phyloP scores from a whole-genome alignment of 1,140 invertebrate species.

The Stratiolaelaps scimitus region DNA sequence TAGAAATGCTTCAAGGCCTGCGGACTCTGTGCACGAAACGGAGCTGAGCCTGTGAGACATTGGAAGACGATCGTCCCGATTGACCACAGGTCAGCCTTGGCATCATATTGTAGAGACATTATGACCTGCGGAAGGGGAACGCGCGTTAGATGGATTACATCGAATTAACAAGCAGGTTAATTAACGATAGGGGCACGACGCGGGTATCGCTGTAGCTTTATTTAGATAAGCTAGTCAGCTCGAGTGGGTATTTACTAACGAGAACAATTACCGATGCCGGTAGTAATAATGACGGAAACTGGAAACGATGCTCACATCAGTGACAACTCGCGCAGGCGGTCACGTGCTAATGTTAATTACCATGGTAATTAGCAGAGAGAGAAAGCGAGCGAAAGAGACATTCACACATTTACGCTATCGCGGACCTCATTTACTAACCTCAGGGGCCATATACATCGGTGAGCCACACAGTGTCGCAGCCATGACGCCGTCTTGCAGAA shows the following conservation, averaged over 20 bases:
- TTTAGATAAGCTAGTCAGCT: too few species aligned
- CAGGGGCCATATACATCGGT: conserved; percentile 89
- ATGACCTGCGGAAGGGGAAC: conserved; percentile 99
- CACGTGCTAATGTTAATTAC: too few species aligned
- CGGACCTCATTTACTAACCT: conserved; percentile 2
- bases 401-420: conserved; percentile 6
- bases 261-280: too few species aligned
- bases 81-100: conserved; percentile 97
- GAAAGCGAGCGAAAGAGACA: neutral
- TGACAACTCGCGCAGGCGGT: too few species aligned
- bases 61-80: conserved; percentile 98
- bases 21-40: conserved; percentile 93
- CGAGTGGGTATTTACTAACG: too few species aligned
- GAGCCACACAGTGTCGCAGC: conserved; percentile 97
- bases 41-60: conserved; percentile 93
- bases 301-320: neutral
- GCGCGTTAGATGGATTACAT: too few species aligned
- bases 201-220: too few species aligned
- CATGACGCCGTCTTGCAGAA: conserved; percentile 97
- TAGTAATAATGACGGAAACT: conserved; percentile 9
- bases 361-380: too few species aligned
- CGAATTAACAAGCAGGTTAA: too few species aligned
- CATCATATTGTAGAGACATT: conserved; percentile 96
- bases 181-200: too few species aligned
- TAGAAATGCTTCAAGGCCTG: conserved; percentile 94